These are phyloP conservation scores for Aphelenchoides bicaudatus DNA, from an alignment of 2,888 invertebrate species.

Conservation along the genomic window DNA sequence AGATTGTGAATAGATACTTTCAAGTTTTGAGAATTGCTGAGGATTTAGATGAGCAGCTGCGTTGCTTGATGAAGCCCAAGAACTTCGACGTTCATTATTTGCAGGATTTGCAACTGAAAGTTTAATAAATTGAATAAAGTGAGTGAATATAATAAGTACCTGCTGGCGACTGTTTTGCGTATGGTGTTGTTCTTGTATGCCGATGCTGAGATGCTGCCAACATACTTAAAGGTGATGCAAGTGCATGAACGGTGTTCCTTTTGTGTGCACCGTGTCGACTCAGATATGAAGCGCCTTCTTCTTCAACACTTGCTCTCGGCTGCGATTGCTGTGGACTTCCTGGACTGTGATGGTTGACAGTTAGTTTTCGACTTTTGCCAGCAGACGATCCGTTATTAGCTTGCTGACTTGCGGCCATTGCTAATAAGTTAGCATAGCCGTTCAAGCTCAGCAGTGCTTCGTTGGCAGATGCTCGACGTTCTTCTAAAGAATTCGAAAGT, in stretches of 20 bases:
- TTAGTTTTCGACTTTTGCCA: not conserved
- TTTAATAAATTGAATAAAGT: too few relatives aligned
- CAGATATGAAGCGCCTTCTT: conserved; percentile 45
- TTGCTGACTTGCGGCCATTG: conserved; percentile 13
- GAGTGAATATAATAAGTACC: not conserved
- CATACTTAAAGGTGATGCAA: conserved; percentile 14
- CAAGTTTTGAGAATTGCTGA: conserved; percentile 50
- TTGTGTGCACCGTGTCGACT: conserved; percentile 47
- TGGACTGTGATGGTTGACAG: conserved; percentile 9
- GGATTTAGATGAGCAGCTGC: conserved; percentile 34
- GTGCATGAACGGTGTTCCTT: conserved; percentile 51
- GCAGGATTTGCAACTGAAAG: not conserved
- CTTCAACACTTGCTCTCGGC: conserved; percentile 35
- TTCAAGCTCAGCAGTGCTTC: conserved; percentile 46
- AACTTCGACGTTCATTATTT: conserved; percentile 46
- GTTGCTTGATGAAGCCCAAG: conserved; percentile 53
- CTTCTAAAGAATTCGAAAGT: conserved; percentile 30
- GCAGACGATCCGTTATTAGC: not conserved
- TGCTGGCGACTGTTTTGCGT: conserved; percentile 33
- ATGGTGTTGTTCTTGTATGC: conserved; percentile 43
- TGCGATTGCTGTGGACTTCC: too few relatives aligned
- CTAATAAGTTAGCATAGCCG: conserved; percentile 37
- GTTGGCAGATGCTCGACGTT: conserved; percentile 53
- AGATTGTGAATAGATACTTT: conserved; percentile 50
- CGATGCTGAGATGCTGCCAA: conserved; percentile 21